Evolutionary conservation across 1,140 invertebrate species (phyloP).

Genomic region (Cotesia typhae): DNA sequence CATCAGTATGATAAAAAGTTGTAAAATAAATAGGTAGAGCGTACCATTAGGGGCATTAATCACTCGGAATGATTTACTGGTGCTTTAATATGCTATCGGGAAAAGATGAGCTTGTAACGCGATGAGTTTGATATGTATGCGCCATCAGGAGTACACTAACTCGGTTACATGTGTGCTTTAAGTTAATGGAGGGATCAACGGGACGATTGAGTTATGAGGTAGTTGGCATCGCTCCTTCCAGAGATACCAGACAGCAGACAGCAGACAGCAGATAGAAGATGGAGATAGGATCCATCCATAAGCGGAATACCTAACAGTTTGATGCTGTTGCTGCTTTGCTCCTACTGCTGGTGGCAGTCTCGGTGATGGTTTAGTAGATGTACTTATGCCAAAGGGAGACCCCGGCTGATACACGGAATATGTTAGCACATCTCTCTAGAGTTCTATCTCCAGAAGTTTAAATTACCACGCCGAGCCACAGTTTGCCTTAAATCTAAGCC

Average conservation of each 20-base stretch:
- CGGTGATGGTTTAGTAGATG: background rate
- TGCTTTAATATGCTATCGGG: background rate
- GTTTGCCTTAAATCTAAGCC: background rate
- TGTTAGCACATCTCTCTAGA: constrained; percentile 18
- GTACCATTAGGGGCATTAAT: constrained; percentile 1
- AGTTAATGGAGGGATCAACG: constrained; percentile 45
- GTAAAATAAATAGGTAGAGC: background rate
- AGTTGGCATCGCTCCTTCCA: constrained; percentile 36
- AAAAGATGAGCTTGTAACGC: constrained; percentile 21
- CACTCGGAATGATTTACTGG: background rate
- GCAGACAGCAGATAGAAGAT: background rate
- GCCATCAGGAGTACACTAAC: constrained; percentile 33
- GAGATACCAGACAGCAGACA: too few relatives aligned
- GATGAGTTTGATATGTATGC: constrained; percentile 32
- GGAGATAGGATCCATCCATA: constrained; percentile 33
- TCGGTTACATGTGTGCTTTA: constrained; percentile 42
- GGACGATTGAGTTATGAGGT: constrained; percentile 41
- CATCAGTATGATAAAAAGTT: background rate
- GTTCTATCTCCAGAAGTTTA: constrained; percentile 19
- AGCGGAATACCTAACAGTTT: constrained; percentile 33
- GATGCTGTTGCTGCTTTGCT: constrained; percentile 17
- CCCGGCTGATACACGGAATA: constrained; percentile 25
- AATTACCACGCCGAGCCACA: constrained; percentile 8
- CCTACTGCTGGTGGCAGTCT: constrained; percentile 1
- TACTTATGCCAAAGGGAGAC: constrained; percentile 10